Evolutionary conservation across 2,888 invertebrate genomes (phyloP), one percentile per base, ranked within the genome.

Genomic region (Ditula angustiorana): DNA sequence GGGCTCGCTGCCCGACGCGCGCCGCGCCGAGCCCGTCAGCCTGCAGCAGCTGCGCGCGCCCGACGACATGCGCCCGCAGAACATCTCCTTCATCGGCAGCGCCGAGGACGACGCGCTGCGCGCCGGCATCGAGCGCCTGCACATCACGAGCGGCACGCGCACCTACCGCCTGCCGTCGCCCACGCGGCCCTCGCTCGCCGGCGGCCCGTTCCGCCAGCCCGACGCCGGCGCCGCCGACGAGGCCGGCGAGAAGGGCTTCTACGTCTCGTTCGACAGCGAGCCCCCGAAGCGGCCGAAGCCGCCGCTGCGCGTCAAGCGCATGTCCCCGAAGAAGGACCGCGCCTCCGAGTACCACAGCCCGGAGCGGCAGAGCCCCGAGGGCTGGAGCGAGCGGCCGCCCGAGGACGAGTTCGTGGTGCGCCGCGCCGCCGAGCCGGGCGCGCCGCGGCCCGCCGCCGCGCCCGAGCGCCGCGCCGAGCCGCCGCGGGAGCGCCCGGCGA

Each of bases 51-150:
- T 94, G 50, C 88, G 95, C 24, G 94, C 95, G 4, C 49, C 49
- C 21, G 97, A 97, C 81, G 97, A 97, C 80, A 98, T 98, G 97
- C 97, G 97, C 76, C 98, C 98, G 0, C 98, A 98, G 84, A 97
- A 96, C 90, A 98, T 98, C 78, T 98, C 97, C 61, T 98, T 98
- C 81, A 97, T 98, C 73, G 97, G 97, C 79, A 95, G 94, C 84
- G 94, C 95, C 23, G 91, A 92, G 30, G 85, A 94, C 75, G 94
- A 94, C 76, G 93, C 93, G 2, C 77, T 94, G 11, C 90, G 94
- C 46, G 94, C 94, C 78, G 96, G 96, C 76, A 95, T 97, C 76
- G 94, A 95, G 77, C 94, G 96, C 75, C 92, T 97, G 71, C 96
- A 97, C 85, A 98, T 98, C 72, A 96, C 97, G 10, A 97, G 97